Conservation (phyloP, 2,113 vertebrate genomes). For the mouse (Mus musculus) region DNA sequence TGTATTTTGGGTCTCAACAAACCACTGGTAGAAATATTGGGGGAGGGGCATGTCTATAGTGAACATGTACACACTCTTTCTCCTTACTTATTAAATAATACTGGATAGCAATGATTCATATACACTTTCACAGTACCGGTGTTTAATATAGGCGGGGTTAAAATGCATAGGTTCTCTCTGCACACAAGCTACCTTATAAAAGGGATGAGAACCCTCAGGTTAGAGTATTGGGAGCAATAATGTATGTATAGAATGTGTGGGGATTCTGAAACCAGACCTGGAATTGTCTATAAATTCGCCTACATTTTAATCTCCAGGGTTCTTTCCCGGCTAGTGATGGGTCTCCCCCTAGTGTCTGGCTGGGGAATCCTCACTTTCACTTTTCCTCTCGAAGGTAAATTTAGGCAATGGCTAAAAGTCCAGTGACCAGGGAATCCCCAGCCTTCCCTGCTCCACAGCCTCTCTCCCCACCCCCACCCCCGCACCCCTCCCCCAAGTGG, state of each 20-base stretch:
- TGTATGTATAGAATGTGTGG: no score
- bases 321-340: slow-evolving; percentile 44
- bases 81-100: not conserved
- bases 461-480: not conserved
- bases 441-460: not conserved
- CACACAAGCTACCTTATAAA: not conserved
- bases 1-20: not conserved
- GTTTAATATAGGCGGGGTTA: not conserved
- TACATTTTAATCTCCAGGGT: not conserved
- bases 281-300: slow-evolving; percentile 6
- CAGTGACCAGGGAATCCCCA: slow-evolving; percentile 52
- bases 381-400: slow-evolving; percentile 40
- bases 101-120: not conserved
- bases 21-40: not conserved
- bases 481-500: no score
- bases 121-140: not conserved
- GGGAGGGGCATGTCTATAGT: not conserved
- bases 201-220: not conserved
- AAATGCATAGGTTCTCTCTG: not conserved
- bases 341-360: slow-evolving; percentile 67
- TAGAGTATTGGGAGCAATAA: not conserved
- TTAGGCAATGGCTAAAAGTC: slow-evolving; percentile 51
- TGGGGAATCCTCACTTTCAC: slow-evolving; percentile 56
- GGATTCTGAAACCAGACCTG: not conserved
- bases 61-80: not conserved